A percentile compares a stretch with the other conserved stretches of the same genome.
phyloP scores from a whole-genome alignment of 2,797 vertebrate species.

The Peromyscus melanophrys region DNA sequence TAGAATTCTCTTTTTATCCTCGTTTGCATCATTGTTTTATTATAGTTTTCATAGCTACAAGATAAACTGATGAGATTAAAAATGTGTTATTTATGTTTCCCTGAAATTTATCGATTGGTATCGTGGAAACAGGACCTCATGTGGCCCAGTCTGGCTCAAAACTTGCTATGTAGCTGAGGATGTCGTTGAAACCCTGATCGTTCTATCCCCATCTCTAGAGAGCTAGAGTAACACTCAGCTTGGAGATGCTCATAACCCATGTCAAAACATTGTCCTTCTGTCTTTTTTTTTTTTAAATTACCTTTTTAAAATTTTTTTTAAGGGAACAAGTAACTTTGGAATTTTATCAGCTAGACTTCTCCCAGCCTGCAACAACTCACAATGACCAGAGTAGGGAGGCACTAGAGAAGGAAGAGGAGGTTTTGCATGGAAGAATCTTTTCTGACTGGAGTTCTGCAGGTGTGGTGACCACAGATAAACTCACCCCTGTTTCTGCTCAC shows the following conservation, averaged over 20 bases:
- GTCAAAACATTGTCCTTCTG: neutral
- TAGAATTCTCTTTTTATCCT: constrained; percentile 1
- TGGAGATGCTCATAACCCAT: neutral
- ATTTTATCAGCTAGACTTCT: constrained; percentile 2
- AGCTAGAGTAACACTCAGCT: neutral
- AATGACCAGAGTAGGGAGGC: neutral
- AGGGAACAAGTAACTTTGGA: neutral
- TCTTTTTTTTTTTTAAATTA: no score
- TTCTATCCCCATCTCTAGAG: neutral
- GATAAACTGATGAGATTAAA: constrained; percentile 17
- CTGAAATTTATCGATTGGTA: neutral
- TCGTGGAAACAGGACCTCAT: neutral
- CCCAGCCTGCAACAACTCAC: neutral
- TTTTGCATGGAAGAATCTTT: neutral
- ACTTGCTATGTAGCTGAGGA: neutral
- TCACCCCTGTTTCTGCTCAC: neutral
- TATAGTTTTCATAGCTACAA: constrained; percentile 26
- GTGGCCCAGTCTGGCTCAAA: neutral
- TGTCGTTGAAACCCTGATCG: neutral
- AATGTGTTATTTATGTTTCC: neutral
- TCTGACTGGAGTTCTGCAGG: neutral
- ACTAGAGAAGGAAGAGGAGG: neutral
- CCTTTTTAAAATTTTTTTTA: no score
- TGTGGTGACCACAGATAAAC: neutral
- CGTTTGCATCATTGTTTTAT: neutral